Conservation (phyloP, 2,113 vertebrate genomes). For the Neolamprologus modestus region DNA sequence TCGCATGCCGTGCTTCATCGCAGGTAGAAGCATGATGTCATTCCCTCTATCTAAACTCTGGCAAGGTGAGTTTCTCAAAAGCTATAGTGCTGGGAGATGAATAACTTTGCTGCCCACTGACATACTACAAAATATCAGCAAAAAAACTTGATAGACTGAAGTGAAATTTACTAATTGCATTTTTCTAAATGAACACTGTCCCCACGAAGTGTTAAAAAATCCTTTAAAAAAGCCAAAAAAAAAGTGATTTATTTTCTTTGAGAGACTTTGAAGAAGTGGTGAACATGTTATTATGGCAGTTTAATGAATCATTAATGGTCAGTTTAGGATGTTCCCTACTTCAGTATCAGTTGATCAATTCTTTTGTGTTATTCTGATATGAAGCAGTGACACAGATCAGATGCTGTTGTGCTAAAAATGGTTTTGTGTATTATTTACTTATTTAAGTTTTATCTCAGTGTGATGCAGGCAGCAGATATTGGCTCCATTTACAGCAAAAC, state of each 20-base stretch:
- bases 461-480: constrained; percentile 7
- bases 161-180: background rate
- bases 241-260: background rate
- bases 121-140: background rate
- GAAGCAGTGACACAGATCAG: background rate
- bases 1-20: background rate
- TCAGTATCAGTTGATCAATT: background rate
- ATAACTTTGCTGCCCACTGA: background rate
- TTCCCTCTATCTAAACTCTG: background rate
- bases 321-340: background rate
- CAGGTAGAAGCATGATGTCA: background rate
- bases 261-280: background rate
- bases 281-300: background rate
- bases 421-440: constrained; percentile 6
- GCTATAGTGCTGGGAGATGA: background rate
- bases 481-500: background rate
- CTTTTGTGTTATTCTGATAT: background rate
- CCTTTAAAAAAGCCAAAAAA: background rate
- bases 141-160: background rate
- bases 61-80: background rate
- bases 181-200: background rate
- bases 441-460: constrained; percentile 13
- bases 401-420: background rate
- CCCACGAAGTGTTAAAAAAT: background rate
- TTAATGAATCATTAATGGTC: background rate